These are phyloP conservation scores for Isoperla grammatica DNA, from an alignment of 2,888 invertebrate species.

Conservation along the genomic window DNA sequence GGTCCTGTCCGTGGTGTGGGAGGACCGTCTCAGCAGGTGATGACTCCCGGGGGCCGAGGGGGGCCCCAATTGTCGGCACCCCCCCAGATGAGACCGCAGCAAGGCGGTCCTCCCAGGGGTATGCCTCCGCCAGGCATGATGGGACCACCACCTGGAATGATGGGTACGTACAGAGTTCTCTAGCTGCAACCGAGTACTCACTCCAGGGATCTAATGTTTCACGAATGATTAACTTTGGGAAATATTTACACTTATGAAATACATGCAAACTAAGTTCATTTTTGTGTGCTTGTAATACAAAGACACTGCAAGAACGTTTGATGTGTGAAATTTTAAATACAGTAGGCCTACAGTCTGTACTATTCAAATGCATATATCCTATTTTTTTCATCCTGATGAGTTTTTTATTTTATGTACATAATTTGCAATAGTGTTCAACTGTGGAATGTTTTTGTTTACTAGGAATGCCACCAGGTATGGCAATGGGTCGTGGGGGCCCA, in stretches of 20 bases:
- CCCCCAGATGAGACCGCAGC: conserved; percentile 67
- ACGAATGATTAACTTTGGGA: neutral
- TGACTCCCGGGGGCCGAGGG: conserved; percentile 78
- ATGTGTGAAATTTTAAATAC: no score
- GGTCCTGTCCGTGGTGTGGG: conserved; percentile 94
- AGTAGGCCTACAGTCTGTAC: no score
- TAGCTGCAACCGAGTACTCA: conserved; percentile 10
- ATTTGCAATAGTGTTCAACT: no score
- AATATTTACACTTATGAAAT: conserved; percentile 10
- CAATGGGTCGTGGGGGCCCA: conserved; percentile 57
- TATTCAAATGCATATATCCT: no score
- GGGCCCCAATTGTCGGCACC: conserved; percentile 62
- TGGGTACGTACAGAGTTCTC: conserved; percentile 43
- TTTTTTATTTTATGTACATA: no score
- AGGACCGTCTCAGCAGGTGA: conserved; percentile 91
- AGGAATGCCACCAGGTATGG: conserved; percentile 66
- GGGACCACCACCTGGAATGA: conserved; percentile 66
- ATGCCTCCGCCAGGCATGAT: conserved; percentile 76
- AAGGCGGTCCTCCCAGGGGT: conserved; percentile 50
- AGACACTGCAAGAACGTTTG: no score
- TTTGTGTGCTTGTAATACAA: neutral
- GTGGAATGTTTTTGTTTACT: conserved; percentile 11
- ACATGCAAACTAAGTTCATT: neutral
- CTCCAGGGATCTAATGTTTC: neutral
- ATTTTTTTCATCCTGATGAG: no score